These are phyloP conservation scores for Eurois occulta DNA, from an alignment of 2,888 invertebrate genomes.

Conservation along the genomic window DNA sequence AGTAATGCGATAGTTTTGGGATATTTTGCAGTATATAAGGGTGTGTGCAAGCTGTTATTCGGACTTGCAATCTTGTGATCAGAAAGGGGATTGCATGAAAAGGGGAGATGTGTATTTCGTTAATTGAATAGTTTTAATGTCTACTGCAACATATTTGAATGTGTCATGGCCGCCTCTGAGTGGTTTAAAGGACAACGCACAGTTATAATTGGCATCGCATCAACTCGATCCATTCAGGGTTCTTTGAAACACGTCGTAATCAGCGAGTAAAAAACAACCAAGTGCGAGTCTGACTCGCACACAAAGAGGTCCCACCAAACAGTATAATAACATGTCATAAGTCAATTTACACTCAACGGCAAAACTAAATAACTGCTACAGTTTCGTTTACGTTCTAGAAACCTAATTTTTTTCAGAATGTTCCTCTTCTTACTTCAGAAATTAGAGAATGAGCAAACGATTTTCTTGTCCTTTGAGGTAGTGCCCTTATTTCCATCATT, in stretches of 20 bases:
- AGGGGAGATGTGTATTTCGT: constrained; percentile 13
- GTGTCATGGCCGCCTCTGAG: neutral
- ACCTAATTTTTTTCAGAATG: too few species aligned
- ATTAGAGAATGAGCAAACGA: neutral
- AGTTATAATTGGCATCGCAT: neutral
- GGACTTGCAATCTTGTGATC: constrained; percentile 49
- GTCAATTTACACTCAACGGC: neutral
- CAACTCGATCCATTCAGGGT: neutral
- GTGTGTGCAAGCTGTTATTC: constrained; percentile 34
- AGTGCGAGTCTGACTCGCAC: neutral
- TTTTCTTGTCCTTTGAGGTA: neutral
- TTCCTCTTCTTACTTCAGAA: too few species aligned
- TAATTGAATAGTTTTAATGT: constrained; percentile 48
- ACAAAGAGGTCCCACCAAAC: neutral
- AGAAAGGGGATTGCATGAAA: constrained; percentile 7
- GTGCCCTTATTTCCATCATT: too few species aligned
- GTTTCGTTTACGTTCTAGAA: too few species aligned
- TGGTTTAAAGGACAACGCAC: neutral
- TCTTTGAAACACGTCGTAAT: neutral
- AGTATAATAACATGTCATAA: too few species aligned
- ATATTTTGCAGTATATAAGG: constrained; percentile 55
- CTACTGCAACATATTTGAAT: constrained; percentile 2
- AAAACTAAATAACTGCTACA: neutral
- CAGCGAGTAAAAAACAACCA: neutral
- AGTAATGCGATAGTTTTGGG: constrained; percentile 62